Evolutionary conservation across 2,888 invertebrate species (phyloP).

Genomic region (Micoletzkya japonica): DNA sequence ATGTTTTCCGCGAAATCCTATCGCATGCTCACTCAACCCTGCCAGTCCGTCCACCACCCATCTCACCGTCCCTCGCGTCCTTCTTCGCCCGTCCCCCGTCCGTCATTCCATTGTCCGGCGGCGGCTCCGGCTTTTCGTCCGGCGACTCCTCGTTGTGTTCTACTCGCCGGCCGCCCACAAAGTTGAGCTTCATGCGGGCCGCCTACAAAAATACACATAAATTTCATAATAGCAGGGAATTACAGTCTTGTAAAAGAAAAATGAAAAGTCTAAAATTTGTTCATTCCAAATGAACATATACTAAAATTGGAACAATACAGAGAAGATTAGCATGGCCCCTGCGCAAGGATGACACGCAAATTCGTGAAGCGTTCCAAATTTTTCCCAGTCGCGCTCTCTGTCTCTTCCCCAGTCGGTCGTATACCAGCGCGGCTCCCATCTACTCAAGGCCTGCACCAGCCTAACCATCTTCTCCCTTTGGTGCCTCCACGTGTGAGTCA

Average conservation of each 20-base stretch:
- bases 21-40: no score
- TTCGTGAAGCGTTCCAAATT: constrained; percentile 83
- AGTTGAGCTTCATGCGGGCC: constrained; percentile 13
- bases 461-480: no score
- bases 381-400: no score
- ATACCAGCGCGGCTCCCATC: no score
- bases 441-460: no score
- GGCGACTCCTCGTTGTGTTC: constrained; percentile 26
- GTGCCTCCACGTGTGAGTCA: neutral
- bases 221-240: neutral
- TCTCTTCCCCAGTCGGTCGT: no score
- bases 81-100: constrained; percentile 37
- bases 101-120: constrained; percentile 36
- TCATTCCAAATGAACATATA: constrained; percentile 60
- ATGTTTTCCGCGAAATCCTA: no score
- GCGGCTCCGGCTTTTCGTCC: constrained; percentile 26
- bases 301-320: constrained; percentile 89
- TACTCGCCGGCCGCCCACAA: neutral
- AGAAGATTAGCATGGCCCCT: constrained; percentile 89
- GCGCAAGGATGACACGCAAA: constrained; percentile 89
- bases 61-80: constrained; percentile 39
- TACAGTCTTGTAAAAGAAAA: neutral
- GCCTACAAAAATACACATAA: neutral
- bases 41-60: no score
- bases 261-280: constrained; percentile 27